Evolutionary conservation across 1,140 invertebrate species (phyloP), one percentile per base, ranked within the genome.

Genomic region (Yoshiicerus persimilis): DNA sequence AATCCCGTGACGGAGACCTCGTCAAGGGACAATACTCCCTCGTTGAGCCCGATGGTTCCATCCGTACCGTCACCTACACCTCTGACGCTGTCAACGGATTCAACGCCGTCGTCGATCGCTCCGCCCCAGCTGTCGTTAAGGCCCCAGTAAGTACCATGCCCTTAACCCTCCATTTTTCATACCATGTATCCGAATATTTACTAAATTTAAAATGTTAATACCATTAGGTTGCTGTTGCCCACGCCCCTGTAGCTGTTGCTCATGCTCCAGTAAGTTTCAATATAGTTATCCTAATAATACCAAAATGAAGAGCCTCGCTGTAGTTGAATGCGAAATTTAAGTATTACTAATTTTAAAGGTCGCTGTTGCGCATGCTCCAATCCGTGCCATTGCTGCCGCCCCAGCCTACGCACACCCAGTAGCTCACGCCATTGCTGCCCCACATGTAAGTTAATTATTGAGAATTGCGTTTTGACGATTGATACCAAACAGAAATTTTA

Each of bases 1-100:
- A 91, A 88, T 89, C 87, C 56, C 84, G 89, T 36, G 88, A 90
- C 70, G 90, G 90, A 86, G 90, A 90, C 86, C 25, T 87, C 16
- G 89, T 91, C 32, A 75, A 75, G 70, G 91, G 91, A 64, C 88
- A 90, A 83, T 91, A 89, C 89, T 89, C 90, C 11, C 86, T 89
- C 34, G 93, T 95, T 88, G 93, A 94, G 41, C 92, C 93, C 6
- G 93, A 96, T 91, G 95, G 95, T 62, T 95, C 94, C 90, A 93
- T 94, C 90, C 94, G 95, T 88, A 95, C 95, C 90, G 95, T 96
- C 77, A 94, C 95, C 47, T 96, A 96, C 92, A 95, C 95, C 47
- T 95, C 95, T 86, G 95, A 96, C 91, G 94, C 95, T n/a, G 93
- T 96, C 91, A 95, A 94, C 90, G 88, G 95, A 89, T 95, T 96